phyloP scores from a whole-genome alignment of 1,140 invertebrate genomes.

The Physella acuta region DNA sequence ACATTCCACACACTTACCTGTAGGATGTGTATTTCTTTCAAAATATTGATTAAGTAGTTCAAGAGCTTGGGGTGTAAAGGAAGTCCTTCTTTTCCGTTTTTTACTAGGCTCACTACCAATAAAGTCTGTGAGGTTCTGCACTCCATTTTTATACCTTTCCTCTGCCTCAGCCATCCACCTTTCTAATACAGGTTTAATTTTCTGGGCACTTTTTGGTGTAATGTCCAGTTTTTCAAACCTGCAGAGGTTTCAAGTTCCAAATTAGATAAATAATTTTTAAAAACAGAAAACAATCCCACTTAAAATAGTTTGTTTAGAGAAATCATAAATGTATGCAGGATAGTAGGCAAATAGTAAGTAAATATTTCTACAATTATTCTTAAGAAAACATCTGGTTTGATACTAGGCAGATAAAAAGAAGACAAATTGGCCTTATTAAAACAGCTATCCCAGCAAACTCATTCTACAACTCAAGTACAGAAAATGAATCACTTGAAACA shows the following conservation, averaged over 20 bases:
- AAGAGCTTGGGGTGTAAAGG: slow-evolving; percentile 93
- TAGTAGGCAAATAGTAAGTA: too few species aligned
- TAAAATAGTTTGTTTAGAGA: background rate
- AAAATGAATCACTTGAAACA: too few species aligned
- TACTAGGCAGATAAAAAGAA: too few species aligned
- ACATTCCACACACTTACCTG: too few species aligned
- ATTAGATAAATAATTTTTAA: background rate
- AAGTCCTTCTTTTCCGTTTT: slow-evolving; percentile 92
- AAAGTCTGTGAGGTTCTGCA: slow-evolving; percentile 87
- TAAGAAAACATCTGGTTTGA: too few species aligned
- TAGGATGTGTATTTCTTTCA: slow-evolving; percentile 95
- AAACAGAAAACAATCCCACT: background rate
- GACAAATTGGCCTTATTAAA: too few species aligned
- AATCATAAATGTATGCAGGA: too few species aligned
- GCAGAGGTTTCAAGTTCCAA: slow-evolving; percentile 26
- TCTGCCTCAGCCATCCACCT: slow-evolving; percentile 94
- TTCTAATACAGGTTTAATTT: slow-evolving; percentile 97
- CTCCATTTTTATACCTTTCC: slow-evolving; percentile 65
- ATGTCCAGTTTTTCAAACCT: slow-evolving; percentile 99
- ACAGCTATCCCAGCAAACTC: too few species aligned
- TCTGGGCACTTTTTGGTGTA: slow-evolving; percentile 97
- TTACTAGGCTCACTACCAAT: slow-evolving; percentile 94
- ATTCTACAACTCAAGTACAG: too few species aligned
- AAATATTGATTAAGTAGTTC: slow-evolving; percentile 94
- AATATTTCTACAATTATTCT: too few species aligned